Conservation (phyloP, 2,888 invertebrate species). For the Tuberolachnus salignus region DNA sequence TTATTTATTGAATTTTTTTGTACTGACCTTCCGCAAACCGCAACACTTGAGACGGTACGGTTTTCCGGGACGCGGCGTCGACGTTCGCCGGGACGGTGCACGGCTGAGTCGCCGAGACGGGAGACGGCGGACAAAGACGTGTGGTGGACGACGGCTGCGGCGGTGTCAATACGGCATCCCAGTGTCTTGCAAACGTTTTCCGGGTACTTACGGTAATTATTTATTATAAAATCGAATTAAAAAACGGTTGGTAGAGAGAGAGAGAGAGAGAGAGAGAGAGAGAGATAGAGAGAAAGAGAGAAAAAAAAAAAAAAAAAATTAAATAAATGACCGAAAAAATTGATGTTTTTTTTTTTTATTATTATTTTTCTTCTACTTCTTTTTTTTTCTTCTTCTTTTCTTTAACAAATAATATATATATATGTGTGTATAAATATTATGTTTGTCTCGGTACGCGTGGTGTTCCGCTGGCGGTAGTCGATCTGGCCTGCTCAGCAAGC, state of each 20-base stretch:
- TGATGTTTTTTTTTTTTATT: too few species aligned
- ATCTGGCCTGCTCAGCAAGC: slow-evolving; percentile 20
- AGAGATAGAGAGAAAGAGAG: too few species aligned
- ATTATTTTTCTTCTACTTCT: too few species aligned
- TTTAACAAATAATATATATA: too few species aligned
- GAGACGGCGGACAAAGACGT: not conserved
- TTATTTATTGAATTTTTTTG: not conserved
- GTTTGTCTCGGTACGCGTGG: slow-evolving; percentile 4
- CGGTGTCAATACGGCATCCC: too few species aligned
- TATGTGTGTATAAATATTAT: not conserved
- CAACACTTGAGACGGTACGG: not conserved
- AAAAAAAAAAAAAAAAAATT: not conserved
- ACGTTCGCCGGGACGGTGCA: not conserved
- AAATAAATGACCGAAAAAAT: too few species aligned
- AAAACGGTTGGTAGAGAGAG: not conserved
- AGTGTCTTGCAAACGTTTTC: not conserved
- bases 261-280: too few species aligned
- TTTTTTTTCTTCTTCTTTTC: too few species aligned
- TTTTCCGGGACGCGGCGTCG: not conserved
- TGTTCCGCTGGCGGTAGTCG: not conserved
- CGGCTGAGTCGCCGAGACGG: not conserved
- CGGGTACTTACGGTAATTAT: not conserved
- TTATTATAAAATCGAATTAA: not conserved
- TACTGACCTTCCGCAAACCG: slow-evolving; percentile 42
- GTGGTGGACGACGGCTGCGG: not conserved